Evolutionary conservation across 1,140 invertebrate genomes (phyloP).

Genomic region (Drosophila nasuta): DNA sequence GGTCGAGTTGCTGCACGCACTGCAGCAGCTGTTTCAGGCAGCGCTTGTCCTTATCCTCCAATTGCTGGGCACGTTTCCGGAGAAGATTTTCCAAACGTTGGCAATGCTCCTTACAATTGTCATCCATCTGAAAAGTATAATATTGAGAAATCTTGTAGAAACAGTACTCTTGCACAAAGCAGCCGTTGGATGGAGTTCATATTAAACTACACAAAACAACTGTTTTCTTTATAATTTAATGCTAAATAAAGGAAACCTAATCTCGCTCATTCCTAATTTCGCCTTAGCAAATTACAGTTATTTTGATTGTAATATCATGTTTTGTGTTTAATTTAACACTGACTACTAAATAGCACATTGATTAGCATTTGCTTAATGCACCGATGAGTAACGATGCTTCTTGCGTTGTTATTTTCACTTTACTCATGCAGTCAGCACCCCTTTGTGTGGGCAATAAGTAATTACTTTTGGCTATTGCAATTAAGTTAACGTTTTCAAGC

Average conservation of each 20-base stretch:
- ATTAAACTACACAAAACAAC: background rate
- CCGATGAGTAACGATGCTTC: slow-evolving; percentile 46
- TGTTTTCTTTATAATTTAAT: background rate
- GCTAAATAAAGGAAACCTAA: background rate
- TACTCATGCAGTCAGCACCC: slow-evolving; percentile 14
- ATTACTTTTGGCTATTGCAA: slow-evolving; percentile 70
- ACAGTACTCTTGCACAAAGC: too few relatives aligned
- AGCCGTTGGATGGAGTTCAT: background rate
- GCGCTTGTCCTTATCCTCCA: slow-evolving; percentile 86
- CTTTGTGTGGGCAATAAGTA: slow-evolving; percentile 27
- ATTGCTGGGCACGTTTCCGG: slow-evolving; percentile 46
- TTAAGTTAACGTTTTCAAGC: slow-evolving; percentile 77
- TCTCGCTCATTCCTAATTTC: background rate
- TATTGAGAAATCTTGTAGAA: background rate
- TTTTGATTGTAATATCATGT: slow-evolving; percentile 12
- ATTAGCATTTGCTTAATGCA: slow-evolving; percentile 55
- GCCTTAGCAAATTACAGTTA: slow-evolving; percentile 24
- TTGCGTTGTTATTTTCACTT: slow-evolving; percentile 65
- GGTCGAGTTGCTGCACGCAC: slow-evolving; percentile 86
- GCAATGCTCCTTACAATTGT: slow-evolving; percentile 74
- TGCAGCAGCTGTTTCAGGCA: slow-evolving; percentile 87
- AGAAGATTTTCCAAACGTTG: slow-evolving; percentile 65
- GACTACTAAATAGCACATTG: background rate
- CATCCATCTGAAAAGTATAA: slow-evolving; percentile 62
- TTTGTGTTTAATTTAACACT: slow-evolving; percentile 7